Base-by-base conservation (phyloP, 1,140 invertebrate genomes). In the Drosophila arizonae region DNA sequence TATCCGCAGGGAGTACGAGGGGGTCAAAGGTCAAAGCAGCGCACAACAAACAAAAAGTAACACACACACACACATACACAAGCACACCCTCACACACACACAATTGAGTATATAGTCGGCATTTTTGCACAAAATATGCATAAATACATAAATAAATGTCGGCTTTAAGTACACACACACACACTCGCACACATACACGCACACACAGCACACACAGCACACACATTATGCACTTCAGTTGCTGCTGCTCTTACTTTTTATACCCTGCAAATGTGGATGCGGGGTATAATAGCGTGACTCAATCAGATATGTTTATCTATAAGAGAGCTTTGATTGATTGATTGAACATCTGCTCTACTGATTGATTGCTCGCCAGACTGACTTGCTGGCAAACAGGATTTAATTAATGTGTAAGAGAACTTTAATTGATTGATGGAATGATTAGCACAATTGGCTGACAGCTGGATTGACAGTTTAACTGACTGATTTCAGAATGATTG, bases 131-230 rank as follows among this genome's bases (percentile, higher is more conserved):
- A 76, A 85, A 85, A 85, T 85, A 85, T 85, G 70, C 81, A 87
- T 81, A 86, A 86, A 87, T 86, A 81, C 71, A 86, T 81, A 86
- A 86, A 87, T 87, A 86, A 86, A 79, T 81, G 78, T 81, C 75
- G 74, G 71, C 36, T 58, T 60, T 41, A 45, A 57, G 43, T 46
- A 61, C 33, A 51, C 26, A 51, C 55, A 55, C 30, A 64, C 17
- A 55, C 26, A 55, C 36, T 46, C 45, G 46, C 8, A 56, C 28
- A 50, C 45, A 55, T 10, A 52, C 24, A 24, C 48, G 46, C 36
- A 68, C 24, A 39, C 10, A 54, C 26, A 30, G 9, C 28, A 3
- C 28, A 30, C 4, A 30, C 4, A 21, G 21, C 28, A 57, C 30
- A 30, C 24, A 67, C 51, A 72, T 50, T 33, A 55, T 41, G 5